Conservation (phyloP, 1,140 invertebrate species). For the Drosophila kepulauana region DNA sequence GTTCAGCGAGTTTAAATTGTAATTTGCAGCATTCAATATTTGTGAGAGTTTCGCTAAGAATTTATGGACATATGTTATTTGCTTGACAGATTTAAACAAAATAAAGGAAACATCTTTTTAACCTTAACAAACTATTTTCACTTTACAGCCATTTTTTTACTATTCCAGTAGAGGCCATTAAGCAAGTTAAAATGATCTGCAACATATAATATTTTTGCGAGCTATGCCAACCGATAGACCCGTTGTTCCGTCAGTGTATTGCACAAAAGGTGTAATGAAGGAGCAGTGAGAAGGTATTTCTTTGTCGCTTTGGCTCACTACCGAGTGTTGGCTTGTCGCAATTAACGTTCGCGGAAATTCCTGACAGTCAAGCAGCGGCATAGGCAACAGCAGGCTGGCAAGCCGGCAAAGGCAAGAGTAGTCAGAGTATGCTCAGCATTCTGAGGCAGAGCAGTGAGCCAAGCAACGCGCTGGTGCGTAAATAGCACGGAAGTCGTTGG, state of each 20-base stretch:
- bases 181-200: too few relatives aligned
- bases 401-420: neutral
- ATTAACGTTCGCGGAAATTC: conserved; percentile 82
- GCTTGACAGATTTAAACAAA: too few relatives aligned
- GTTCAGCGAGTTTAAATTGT: too few relatives aligned
- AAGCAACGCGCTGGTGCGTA: conserved; percentile 67
- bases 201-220: too few relatives aligned
- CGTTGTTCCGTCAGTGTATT: neutral
- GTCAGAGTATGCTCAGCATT: conserved; percentile 7
- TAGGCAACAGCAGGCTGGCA: conserved; percentile 9
- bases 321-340: conserved; percentile 73
- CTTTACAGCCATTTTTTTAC: too few relatives aligned
- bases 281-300: conserved; percentile 62
- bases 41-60: too few relatives aligned
- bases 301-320: conserved; percentile 53
- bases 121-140: too few relatives aligned
- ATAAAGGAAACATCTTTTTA: too few relatives aligned
- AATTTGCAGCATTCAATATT: too few relatives aligned
- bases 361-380: conserved; percentile 53
- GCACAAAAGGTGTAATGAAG: conserved; percentile 53
- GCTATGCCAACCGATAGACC: neutral
- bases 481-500: conserved; percentile 78
- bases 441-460: conserved; percentile 25
- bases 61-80: too few relatives aligned
- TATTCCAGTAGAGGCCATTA: too few relatives aligned